Evolutionary conservation across 2,113 vertebrate genomes (phyloP).

Genomic region (Cheilinus undulatus): DNA sequence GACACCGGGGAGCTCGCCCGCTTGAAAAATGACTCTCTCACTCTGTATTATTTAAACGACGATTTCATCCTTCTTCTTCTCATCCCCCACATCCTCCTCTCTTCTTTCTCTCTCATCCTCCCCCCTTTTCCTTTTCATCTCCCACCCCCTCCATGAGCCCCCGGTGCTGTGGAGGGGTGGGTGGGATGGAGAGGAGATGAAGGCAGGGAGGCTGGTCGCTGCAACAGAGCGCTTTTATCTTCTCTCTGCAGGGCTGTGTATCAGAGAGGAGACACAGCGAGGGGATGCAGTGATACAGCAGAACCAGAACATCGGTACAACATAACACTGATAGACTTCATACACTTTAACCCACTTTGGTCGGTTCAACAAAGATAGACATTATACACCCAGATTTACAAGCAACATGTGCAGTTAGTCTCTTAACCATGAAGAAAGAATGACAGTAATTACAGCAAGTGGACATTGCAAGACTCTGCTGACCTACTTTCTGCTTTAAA

Average conservation of each 20-base stretch:
- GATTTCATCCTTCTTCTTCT: constrained; percentile 44
- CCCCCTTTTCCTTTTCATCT: constrained; percentile 30
- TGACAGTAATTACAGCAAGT: neutral
- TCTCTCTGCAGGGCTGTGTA: constrained; percentile 40
- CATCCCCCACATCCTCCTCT: constrained; percentile 23
- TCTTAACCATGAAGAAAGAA: neutral
- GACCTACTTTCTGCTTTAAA: neutral
- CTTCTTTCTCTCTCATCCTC: constrained; percentile 17
- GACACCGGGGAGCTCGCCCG: constrained; percentile 32
- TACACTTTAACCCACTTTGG: neutral
- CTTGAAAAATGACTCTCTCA: constrained; percentile 34
- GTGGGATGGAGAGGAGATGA: constrained; percentile 52
- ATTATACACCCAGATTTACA: neutral
- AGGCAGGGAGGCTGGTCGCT: constrained; percentile 27
- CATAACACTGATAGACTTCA: neutral
- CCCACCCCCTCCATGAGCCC: constrained; percentile 2
- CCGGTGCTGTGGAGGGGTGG: constrained; percentile 23
- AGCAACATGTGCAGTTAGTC: no score
- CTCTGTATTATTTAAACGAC: constrained; percentile 56
- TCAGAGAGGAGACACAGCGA: constrained; percentile 18
- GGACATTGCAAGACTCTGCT: neutral
- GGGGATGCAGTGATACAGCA: constrained; percentile 34
- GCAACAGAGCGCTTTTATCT: constrained; percentile 65
- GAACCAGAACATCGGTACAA: neutral
- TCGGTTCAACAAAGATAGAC: neutral